Evolutionary conservation across 2,888 invertebrate genomes (phyloP).

Genomic region (Lypha dubia): DNA sequence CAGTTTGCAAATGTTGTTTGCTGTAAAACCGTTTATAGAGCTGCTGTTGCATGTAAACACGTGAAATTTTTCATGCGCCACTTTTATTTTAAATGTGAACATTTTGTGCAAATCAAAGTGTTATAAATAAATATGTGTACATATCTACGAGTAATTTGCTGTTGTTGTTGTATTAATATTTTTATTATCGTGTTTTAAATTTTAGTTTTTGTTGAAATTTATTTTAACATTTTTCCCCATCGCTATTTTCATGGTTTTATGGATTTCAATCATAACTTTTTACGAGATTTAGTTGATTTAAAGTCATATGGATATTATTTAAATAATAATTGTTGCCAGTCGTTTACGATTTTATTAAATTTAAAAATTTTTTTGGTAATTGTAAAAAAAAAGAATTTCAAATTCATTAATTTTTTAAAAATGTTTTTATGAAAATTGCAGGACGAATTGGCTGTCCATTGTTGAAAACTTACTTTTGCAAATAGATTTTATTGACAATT

Average conservation of each 20-base stretch:
- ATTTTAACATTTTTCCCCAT: no score
- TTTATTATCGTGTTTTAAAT: not conserved
- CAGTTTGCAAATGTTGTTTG: slow-evolving; percentile 64
- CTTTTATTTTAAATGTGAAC: slow-evolving; percentile 20
- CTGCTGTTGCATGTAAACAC: slow-evolving; percentile 60
- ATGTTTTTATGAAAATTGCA: no score
- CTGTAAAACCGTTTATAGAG: slow-evolving; percentile 51
- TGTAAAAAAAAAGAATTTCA: no score
- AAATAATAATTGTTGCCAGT: no score
- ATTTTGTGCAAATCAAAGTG: slow-evolving; percentile 29
- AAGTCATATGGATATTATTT: not conserved
- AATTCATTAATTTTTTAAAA: no score
- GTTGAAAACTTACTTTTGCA: no score
- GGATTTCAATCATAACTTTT: not conserved
- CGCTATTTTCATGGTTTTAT: not conserved
- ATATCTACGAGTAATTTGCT: no score
- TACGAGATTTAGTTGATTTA: no score
- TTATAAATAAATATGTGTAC: slow-evolving; percentile 25
- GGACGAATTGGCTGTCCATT: no score
- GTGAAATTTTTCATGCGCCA: slow-evolving; percentile 53
- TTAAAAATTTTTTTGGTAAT: no score
- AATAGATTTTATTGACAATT: no score
- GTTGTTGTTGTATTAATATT: slow-evolving; percentile 5
- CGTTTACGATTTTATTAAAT: no score
- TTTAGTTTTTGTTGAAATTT: not conserved